phyloP scores from a whole-genome alignment of 2,797 vertebrate species.

The Loris lydekkerianus region DNA sequence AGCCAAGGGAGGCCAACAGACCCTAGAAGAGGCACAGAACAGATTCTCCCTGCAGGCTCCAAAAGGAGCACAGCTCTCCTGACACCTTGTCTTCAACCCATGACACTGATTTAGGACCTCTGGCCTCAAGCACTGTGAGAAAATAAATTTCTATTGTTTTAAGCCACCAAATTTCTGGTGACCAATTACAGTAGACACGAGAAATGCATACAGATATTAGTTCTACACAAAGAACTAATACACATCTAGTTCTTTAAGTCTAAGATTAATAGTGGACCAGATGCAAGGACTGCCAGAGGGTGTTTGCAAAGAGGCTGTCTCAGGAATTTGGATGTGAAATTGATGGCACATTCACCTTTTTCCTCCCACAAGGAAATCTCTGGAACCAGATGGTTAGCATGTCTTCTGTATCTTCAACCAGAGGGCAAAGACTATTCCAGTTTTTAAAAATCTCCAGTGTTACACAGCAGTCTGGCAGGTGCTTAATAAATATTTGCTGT shows the following conservation, averaged over 20 bases:
- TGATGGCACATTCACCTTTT: background rate
- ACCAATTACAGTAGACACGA: background rate
- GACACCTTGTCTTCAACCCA: background rate
- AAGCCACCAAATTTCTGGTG: background rate
- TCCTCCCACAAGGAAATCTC: background rate
- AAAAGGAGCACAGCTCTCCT: background rate
- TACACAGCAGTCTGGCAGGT: background rate
- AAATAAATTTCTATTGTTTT: background rate
- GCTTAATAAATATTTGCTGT: conserved; percentile 2
- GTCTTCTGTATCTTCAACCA: background rate
- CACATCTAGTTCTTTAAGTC: background rate
- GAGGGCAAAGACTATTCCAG: background rate
- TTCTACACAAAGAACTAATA: too few species aligned
- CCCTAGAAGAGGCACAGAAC: background rate
- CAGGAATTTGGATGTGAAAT: background rate
- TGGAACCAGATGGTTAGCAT: background rate
- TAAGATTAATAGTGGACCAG: background rate
- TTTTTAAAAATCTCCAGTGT: background rate
- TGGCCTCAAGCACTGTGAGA: background rate
- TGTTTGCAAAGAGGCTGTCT: background rate
- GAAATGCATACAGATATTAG: rapidly evolving
- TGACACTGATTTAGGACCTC: background rate
- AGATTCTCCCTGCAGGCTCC: background rate
- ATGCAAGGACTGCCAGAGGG: background rate
- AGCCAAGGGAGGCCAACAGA: background rate